Evolutionary conservation across 1,140 invertebrate species (phyloP).

Genomic region (Telenomus remus): DNA sequence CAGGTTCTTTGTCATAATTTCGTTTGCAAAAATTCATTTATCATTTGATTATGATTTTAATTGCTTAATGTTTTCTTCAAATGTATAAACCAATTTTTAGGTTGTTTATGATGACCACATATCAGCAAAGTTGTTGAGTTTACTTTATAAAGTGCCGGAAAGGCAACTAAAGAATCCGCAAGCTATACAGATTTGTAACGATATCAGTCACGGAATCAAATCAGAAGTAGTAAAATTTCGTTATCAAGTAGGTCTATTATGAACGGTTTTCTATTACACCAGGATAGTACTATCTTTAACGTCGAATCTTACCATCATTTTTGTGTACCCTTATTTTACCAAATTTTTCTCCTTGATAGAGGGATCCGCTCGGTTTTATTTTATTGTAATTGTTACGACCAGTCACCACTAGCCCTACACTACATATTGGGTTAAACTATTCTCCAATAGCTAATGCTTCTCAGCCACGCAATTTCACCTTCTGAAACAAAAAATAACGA

Average conservation of each 20-base stretch:
- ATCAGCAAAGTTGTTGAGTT: too few species aligned
- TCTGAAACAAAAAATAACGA: neutral
- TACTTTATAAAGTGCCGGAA: slow-evolving; percentile 4
- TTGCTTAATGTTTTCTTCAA: too few species aligned
- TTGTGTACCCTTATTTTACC: slow-evolving; percentile 73
- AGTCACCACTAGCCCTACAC: slow-evolving; percentile 74
- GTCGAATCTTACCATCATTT: slow-evolving; percentile 73
- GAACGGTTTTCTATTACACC: slow-evolving; percentile 73
- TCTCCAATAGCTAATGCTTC: slow-evolving; percentile 70
- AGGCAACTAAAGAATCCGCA: slow-evolving; percentile 35
- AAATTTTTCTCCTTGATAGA: slow-evolving; percentile 38
- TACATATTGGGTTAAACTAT: slow-evolving; percentile 67
- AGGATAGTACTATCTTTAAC: slow-evolving; percentile 69
- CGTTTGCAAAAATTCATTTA: too few species aligned
- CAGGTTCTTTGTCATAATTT: too few species aligned
- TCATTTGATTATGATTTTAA: too few species aligned
- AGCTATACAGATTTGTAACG: slow-evolving; percentile 62
- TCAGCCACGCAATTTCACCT: slow-evolving; percentile 67
- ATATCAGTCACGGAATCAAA: slow-evolving; percentile 71
- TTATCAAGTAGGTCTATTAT: slow-evolving; percentile 69
- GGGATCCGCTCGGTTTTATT: slow-evolving; percentile 73
- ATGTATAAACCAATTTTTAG: too few species aligned
- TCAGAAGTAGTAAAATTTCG: slow-evolving; percentile 51
- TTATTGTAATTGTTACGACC: slow-evolving; percentile 74
- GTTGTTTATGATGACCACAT: too few species aligned